Evolutionary conservation across 2,797 vertebrate genomes (phyloP).

Genomic region (Rhincodon typus): DNA sequence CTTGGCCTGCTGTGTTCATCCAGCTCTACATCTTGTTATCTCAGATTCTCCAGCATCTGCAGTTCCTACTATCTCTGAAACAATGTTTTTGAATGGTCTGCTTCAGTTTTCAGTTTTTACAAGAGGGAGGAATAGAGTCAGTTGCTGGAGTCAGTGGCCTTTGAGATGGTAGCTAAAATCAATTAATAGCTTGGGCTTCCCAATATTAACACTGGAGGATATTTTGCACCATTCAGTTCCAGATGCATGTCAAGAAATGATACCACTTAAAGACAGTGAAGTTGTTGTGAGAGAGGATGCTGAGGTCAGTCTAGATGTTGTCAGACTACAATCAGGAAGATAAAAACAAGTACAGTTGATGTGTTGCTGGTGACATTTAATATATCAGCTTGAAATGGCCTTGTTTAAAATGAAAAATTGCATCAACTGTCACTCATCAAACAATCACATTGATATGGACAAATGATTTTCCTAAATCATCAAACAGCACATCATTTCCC

Average conservation of each 20-base stretch:
- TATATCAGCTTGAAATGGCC: not conserved
- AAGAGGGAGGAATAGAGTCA: not conserved
- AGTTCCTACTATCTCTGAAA: too few species aligned
- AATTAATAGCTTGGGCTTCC: not conserved
- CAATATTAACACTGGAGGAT: not conserved
- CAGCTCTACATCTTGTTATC: too few species aligned
- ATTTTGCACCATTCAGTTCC: not conserved
- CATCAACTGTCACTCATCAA: slow-evolving; percentile 6
- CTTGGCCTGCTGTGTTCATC: too few species aligned
- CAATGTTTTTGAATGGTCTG: not conserved
- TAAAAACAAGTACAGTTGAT: not conserved
- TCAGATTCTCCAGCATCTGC: too few species aligned
- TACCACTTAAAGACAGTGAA: not conserved
- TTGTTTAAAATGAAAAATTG: not conserved
- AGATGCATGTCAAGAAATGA: not conserved
- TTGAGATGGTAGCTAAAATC: not conserved
- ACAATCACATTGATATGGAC: not conserved
- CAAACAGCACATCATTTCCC: slow-evolving; percentile 17
- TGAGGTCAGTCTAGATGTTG: not conserved
- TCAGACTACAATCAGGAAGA: not conserved
- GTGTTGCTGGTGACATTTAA: not conserved
- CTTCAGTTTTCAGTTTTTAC: not conserved
- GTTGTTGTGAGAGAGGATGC: not conserved
- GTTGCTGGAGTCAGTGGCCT: not conserved
- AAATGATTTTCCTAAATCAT: not conserved